Evolutionary conservation across 2,888 invertebrate genomes (phyloP), one percentile per base, ranked within the genome.

Genomic region (Chrysomela aeneicollis): DNA sequence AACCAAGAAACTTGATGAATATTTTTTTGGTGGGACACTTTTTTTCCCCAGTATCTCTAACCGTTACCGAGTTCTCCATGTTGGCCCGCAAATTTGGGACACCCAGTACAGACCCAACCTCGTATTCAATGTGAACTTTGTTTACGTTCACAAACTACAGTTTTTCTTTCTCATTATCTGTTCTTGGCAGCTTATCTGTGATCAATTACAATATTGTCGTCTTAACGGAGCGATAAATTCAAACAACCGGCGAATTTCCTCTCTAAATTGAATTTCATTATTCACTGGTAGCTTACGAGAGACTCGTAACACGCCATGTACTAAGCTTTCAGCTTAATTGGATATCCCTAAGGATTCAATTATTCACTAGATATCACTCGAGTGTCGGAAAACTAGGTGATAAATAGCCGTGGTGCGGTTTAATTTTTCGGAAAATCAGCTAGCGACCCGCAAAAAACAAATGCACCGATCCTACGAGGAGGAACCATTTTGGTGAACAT

Each of bases 311-410:
- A 6, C 3, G 26, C 26, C 26, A 26, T 5, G 6, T 6, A 6
- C 26, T 6, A 26, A 15, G 42, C 42, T 42, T 42, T 42, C 42
- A 42, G 15, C n/a, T 42, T 42, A 42, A 42, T 42, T 42, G n/a
- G 42, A 42, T 42, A 42, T 42, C n/a, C 15, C n/a, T 15, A 42
- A 42, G 42, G 42, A 42, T 42, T 42, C 15, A 42, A 42, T 42
- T 42, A 42, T 42, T 42, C 42, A 42, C 42, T 42, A 42, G 42
- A 42, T 42, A 15, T 42, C 9, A n/a, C 15, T 6, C n/a, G 42
- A 15, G 42, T 42, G 42, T 42, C 42, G n/a, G 42, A 42, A 15
- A 12, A 35, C n/a, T 35, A 35, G 35, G 15, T 42, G 42, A 42
- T 15, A 42, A 42, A 42, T 42, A 12, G 42, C 42, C 15, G 9